Conservation (phyloP, 2,113 vertebrate species). For the Bathybates hornii region DNA sequence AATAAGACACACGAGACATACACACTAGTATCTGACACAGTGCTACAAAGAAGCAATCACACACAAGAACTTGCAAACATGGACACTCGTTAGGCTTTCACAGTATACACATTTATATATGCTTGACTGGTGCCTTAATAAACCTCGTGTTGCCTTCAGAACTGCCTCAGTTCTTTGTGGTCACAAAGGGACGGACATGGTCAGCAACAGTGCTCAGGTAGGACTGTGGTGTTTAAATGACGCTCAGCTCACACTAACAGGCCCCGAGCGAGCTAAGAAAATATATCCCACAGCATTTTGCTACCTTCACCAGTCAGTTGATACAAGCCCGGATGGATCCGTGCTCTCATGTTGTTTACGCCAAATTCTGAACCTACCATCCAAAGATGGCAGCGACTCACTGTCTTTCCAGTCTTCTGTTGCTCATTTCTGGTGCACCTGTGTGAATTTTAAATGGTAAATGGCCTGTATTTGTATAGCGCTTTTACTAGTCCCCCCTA, state of each 20-base stretch:
- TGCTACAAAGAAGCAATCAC: neutral
- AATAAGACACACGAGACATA: neutral
- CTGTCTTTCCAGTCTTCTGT: neutral
- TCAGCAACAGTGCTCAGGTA: neutral
- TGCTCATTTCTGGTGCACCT: rapidly evolving
- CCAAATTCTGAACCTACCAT: neutral
- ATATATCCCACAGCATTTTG: rapidly evolving
- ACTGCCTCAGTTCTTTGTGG: neutral
- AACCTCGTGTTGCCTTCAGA: neutral
- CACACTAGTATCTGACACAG: neutral
- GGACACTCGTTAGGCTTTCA: neutral
- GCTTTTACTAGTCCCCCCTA: too few relatives aligned
- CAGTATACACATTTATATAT: neutral
- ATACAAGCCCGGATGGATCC: neutral
- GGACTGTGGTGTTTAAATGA: neutral
- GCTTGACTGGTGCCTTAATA: neutral
- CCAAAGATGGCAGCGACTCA: neutral
- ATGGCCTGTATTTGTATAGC: too few relatives aligned
- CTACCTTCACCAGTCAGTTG: neutral
- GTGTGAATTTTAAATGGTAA: neutral
- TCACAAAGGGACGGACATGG: neutral
- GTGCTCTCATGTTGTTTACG: neutral
- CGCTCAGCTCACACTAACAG: neutral
- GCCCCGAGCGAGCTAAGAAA: rapidly evolving
- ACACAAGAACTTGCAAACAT: neutral